Conservation (phyloP, 2,888 invertebrate species). For the Leptodirus hochenwartii region DNA sequence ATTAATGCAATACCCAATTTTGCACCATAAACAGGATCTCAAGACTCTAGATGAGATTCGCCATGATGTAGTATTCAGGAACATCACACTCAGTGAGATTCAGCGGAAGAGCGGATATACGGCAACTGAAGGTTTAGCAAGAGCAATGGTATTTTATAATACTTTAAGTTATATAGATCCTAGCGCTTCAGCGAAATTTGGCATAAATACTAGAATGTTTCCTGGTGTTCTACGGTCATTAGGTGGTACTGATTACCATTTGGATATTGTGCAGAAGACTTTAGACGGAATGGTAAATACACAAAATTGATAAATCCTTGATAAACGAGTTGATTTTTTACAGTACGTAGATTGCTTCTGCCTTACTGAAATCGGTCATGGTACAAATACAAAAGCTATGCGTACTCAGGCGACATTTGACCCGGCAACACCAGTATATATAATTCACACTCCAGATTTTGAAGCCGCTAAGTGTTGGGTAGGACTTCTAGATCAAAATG, state of each 20-base stretch:
- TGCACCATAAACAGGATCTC: too few relatives aligned
- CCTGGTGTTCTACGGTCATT: constrained; percentile 42
- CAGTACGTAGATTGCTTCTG: constrained; percentile 55
- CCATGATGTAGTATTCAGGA: too few relatives aligned
- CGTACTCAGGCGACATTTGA: constrained; percentile 71
- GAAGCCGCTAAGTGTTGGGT: constrained; percentile 76
- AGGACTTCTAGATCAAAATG: constrained; percentile 59
- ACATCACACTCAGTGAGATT: too few relatives aligned
- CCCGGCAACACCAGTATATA: constrained; percentile 46
- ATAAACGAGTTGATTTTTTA: not conserved
- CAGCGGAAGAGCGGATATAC: too few relatives aligned
- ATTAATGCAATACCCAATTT: too few relatives aligned
- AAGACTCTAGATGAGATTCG: too few relatives aligned
- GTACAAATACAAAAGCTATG: constrained; percentile 79
- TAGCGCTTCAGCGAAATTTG: too few relatives aligned
- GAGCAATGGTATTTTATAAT: too few relatives aligned
- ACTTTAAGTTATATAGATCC: too few relatives aligned
- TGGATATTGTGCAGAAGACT: constrained; percentile 30
- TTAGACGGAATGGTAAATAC: constrained; percentile 19
- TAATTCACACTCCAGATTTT: constrained; percentile 57
- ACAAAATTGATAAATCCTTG: not conserved
- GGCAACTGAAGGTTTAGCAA: too few relatives aligned
- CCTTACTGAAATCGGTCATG: constrained; percentile 79
- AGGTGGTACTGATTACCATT: constrained; percentile 42
- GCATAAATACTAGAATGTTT: too few relatives aligned